Base-by-base conservation (phyloP, 1,140 invertebrate genomes). In the Papilio xuthus region DNA sequence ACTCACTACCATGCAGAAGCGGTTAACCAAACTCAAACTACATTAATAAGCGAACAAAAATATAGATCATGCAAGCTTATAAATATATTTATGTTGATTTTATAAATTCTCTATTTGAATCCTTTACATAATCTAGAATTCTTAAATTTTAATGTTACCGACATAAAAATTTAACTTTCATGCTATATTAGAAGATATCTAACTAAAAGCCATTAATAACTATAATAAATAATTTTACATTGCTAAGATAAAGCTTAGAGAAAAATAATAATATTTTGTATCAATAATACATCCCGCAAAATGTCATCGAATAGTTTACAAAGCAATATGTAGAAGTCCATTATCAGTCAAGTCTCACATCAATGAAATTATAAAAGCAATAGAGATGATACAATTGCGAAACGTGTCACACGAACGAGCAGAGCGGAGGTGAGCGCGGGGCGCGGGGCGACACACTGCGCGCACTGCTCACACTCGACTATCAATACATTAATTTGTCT, bases 361-460 rank as follows among this genome's bases (percentile, higher is more conserved):
- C 4, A 18, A 67, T 28, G 6, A 32, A 67, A 67, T 67, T 67
- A 28, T n/a, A 28, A 67, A 32, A 67, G 60, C 60, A 15, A 67
- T 13, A 67, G 32, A 1, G 13, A 28, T 8, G 37, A 23, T 50
- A 15, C 8, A 44, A 23, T 50, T 44, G 26, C 9, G 28, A 20
- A 23, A 76, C 12, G 32, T 15, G 74, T 76, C 74, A 76, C 74
- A 76, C 74, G 74, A 56, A 76, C 74, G 53, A 42, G 53, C 37
- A 41, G 41, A 18, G 9, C n/a, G 42, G 28, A n/a, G 69, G 13
- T 4, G 4, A 42, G 42, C 42, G 42, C 6, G 12, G 7, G 41
- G 71, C 42, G 20, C n/a, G n/a, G n/a, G n/a, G n/a, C n/a, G n/a
- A n/a, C n/a, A 20, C 70, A 2, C 3, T 6, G 10, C 42, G 71